Conservation (phyloP, 1,140 invertebrate genomes). For the Calephelis virginiensis region DNA sequence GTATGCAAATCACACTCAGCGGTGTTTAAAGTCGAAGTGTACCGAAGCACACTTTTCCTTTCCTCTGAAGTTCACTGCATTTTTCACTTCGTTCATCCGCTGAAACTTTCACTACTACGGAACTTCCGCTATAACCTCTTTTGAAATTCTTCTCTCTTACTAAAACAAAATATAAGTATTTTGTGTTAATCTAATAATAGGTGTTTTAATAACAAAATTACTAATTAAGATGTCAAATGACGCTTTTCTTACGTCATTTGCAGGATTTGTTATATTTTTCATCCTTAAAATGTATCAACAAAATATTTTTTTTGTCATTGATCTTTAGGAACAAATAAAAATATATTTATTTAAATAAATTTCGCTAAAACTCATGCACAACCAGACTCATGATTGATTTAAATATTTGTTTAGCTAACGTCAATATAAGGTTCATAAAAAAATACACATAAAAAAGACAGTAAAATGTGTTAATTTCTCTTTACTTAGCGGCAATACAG, state of each 20-base stretch:
- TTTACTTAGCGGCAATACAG: too few species aligned
- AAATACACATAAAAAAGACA: not conserved
- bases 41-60: conserved; percentile 48
- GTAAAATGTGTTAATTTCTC: not conserved
- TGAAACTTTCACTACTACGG: conserved; percentile 48
- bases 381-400: too few species aligned
- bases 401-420: too few species aligned
- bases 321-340: too few species aligned
- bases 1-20: conserved; percentile 33
- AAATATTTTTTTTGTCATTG: too few species aligned
- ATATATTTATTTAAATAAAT: too few species aligned
- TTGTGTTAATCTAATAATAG: not conserved
- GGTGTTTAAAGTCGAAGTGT: conserved; percentile 40
- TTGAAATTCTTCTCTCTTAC: not conserved
- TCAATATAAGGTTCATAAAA: not conserved
- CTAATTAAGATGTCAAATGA: too few species aligned
- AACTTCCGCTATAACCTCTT: not conserved
- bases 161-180: not conserved
- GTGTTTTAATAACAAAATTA: not conserved
- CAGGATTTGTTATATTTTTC: too few species aligned
- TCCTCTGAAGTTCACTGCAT: conserved; percentile 58
- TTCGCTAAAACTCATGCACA: too few species aligned
- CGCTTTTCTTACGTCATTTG: too few species aligned
- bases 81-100: conserved; percentile 57
- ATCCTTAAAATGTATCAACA: too few species aligned